A percentile compares a stretch with the other conserved stretches of the same genome.
Evolutionary conservation across 2,888 invertebrate species (phyloP).

Genomic region (Suillia variegata): DNA sequence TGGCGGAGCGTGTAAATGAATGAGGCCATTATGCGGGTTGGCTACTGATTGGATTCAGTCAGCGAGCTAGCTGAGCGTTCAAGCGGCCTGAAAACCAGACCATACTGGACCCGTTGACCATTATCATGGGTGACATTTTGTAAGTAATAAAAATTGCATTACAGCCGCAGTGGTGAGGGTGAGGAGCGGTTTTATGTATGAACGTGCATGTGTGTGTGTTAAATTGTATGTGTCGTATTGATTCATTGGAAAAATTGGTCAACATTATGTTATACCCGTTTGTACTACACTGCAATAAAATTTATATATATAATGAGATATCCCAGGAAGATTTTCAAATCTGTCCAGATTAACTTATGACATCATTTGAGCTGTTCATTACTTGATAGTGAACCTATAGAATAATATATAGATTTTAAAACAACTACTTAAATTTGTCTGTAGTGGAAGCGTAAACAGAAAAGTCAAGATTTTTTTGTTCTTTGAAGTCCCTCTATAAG

Average conservation of each 20-base stretch:
- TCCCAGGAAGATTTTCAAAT: too few relatives aligned
- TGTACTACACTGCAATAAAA: neutral
- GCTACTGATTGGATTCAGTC: slow-evolving; percentile 34
- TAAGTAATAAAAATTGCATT: slow-evolving; percentile 15
- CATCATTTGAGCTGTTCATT: too few relatives aligned
- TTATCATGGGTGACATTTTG: slow-evolving; percentile 13
- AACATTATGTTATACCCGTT: neutral
- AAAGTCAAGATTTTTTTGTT: too few relatives aligned
- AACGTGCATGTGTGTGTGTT: neutral
- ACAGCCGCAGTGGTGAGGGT: neutral
- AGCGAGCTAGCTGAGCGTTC: neutral
- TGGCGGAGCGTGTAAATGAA: slow-evolving; percentile 39
- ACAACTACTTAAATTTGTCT: too few relatives aligned
- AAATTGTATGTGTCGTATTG: neutral
- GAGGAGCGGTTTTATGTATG: neutral
- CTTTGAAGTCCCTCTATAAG: too few relatives aligned
- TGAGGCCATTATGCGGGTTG: slow-evolving; percentile 52
- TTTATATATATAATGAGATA: too few relatives aligned
- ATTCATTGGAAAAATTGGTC: neutral
- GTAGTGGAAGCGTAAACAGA: too few relatives aligned
- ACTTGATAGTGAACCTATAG: too few relatives aligned
- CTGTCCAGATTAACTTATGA: too few relatives aligned
- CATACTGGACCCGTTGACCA: too few relatives aligned
- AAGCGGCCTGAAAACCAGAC: neutral
- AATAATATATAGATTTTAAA: too few relatives aligned